Evolutionary conservation across 2,888 invertebrate species (phyloP).

Genomic region (Taenaris catops): DNA sequence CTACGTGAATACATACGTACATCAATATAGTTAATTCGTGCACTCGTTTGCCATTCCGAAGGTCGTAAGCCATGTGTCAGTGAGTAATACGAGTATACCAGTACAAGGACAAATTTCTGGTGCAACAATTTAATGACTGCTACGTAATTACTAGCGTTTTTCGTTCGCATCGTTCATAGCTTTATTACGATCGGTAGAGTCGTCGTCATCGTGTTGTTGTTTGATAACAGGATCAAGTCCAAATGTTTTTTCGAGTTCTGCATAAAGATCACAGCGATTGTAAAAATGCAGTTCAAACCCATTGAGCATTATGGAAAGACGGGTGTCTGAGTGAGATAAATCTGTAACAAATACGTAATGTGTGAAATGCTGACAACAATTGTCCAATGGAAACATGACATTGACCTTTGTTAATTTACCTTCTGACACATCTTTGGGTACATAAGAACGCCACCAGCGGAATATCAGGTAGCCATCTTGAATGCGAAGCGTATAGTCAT

Average conservation of each 20-base stretch:
- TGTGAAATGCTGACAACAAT: no score
- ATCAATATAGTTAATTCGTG: background rate
- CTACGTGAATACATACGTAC: no score
- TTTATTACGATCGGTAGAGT: slow-evolving; percentile 75
- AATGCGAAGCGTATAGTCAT: slow-evolving; percentile 94
- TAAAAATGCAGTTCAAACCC: slow-evolving; percentile 97
- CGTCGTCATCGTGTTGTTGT: slow-evolving; percentile 80
- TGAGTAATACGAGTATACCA: slow-evolving; percentile 7
- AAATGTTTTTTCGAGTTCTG: slow-evolving; percentile 92
- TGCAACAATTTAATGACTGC: slow-evolving; percentile 2
- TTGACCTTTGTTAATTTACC: slow-evolving; percentile 79
- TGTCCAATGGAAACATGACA: no score
- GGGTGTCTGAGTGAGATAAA: slow-evolving; percentile 96
- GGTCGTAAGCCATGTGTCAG: slow-evolving; percentile 11
- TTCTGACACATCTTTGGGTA: slow-evolving; percentile 96
- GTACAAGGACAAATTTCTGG: slow-evolving; percentile 5
- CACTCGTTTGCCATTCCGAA: slow-evolving; percentile 14
- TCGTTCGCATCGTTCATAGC: slow-evolving; percentile 83
- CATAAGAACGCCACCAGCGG: slow-evolving; percentile 98
- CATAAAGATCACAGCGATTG: slow-evolving; percentile 94
- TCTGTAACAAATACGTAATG: slow-evolving; percentile 87
- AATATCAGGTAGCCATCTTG: slow-evolving; percentile 99
- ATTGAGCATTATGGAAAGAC: slow-evolving; percentile 93
- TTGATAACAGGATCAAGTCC: slow-evolving; percentile 90
- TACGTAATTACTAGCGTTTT: slow-evolving; percentile 41